Evolutionary conservation across 2,113 vertebrate genomes (phyloP).

Genomic region (Onychorhynchus coronatus): DNA sequence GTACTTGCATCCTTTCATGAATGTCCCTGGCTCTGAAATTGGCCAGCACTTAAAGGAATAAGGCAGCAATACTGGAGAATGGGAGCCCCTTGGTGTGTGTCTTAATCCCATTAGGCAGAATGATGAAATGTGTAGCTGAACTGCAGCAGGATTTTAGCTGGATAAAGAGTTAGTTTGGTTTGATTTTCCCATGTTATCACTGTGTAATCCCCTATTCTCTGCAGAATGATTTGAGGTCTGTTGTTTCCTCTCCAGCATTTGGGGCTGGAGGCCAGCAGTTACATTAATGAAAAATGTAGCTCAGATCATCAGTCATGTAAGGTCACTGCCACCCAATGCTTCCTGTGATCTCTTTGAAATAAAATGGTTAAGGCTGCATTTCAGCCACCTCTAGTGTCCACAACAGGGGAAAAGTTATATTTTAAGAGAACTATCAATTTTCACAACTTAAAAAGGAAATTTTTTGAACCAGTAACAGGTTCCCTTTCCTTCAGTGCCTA

Average conservation of each 20-base stretch:
- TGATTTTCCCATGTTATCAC: neutral
- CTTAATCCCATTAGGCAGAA: constrained; percentile 1
- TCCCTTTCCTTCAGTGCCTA: neutral
- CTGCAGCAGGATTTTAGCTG: neutral
- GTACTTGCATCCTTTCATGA: neutral
- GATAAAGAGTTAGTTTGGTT: neutral
- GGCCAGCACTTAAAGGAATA: neutral
- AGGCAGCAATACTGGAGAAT: neutral
- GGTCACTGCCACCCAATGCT: neutral
- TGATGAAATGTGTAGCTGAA: neutral
- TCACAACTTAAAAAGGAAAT: neutral
- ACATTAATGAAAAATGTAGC: neutral
- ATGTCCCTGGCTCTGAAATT: neutral
- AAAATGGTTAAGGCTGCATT: neutral
- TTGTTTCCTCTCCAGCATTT: neutral
- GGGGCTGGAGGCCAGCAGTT: neutral
- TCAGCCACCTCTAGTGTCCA: neutral
- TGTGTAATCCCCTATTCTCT: neutral
- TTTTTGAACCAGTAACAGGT: neutral
- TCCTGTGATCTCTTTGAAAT: neutral
- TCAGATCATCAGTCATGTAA: neutral
- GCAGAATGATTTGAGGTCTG: neutral
- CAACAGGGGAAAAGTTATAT: neutral
- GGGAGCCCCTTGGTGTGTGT: neutral
- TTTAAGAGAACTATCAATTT: neutral